Base-by-base conservation (phyloP, 2,797 vertebrate genomes). In the Phalanger gymnotis region DNA sequence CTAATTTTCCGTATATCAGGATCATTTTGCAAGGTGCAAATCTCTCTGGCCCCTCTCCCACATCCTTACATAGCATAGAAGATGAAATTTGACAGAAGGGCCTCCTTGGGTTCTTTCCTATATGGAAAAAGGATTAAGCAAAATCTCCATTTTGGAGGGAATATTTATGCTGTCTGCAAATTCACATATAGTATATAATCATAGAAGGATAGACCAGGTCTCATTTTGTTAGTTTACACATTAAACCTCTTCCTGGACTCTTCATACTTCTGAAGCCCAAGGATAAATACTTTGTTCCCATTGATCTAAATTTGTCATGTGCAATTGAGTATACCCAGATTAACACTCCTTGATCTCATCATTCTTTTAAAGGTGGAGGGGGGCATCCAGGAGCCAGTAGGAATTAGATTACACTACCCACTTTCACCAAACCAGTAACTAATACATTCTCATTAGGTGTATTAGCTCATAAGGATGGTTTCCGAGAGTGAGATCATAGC, bases 41-140 rank as follows among this genome's bases (percentile, higher is more conserved):
- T 97, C 94, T 95, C 95, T 96, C 91, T 94, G 98, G 97, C 95
- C 95, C 96, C 66, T 93, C 22, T 81, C 19, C 40, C 22, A 47
- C 5, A 97, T 96, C 97, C 95, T 96, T 98, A 96, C 97, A 98
- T 98, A 97, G 97, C 97, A 97, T 97, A 97, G 93, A 98, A 96
- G 95, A 97, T 97, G 91, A 97, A 98, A 98, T 97, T 97, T 98
- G 97, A 97, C 94, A 96, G 95, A 94, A 96, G 94, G 97, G 91
- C 94, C 51, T 92, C 97, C 97, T 97, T 97, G 98, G 97, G 94
- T 98, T 97, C 97, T 98, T 97, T 97, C 96, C 97, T 96, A 97
- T 96, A 96, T 27, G n/a, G 96, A 93, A 97, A 97, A 89, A 97
- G 95, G 91, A 96, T 97, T 95, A 61, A 96, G 92, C 97, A 97